phyloP scores from a whole-genome alignment of 2,797 vertebrate genomes.

The Clarias fuscus region DNA sequence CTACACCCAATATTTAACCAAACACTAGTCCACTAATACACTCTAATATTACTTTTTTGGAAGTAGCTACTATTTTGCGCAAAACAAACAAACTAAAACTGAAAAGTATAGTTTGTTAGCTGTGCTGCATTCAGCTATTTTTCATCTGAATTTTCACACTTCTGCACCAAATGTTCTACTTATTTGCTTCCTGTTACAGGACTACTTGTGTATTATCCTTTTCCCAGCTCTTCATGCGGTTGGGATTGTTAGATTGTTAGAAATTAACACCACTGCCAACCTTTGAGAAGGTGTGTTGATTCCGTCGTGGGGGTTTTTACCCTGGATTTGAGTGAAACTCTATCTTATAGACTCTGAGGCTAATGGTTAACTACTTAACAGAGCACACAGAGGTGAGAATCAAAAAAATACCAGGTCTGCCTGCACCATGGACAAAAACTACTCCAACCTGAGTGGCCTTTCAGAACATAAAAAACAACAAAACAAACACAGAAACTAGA shows the following conservation, averaged over 20 bases:
- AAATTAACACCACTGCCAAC: not conserved
- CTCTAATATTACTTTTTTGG: not conserved
- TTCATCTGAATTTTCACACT: too few relatives aligned
- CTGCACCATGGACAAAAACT: not conserved
- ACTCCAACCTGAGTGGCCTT: not conserved
- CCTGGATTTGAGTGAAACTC: not conserved
- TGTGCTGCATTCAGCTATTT: not conserved
- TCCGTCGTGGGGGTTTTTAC: not conserved
- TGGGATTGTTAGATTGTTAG: not conserved
- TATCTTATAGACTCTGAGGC: not conserved
- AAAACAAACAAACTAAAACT: not conserved
- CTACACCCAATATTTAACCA: not conserved
- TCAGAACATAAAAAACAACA: not conserved
- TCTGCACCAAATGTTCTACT: too few relatives aligned
- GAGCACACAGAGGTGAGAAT: not conserved
- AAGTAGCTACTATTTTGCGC: not conserved
- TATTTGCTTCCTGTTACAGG: not conserved
- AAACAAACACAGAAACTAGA: not conserved
- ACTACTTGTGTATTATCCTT: not conserved
- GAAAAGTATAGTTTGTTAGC: not conserved
- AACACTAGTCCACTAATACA: not conserved
- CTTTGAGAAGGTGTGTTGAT: not conserved
- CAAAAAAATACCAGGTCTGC: not conserved
- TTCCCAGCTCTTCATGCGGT: not conserved
- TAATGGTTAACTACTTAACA: conserved; percentile 22